phyloP scores from a whole-genome alignment of 2,113 vertebrate species.

The Triplophysa dalaica region DNA sequence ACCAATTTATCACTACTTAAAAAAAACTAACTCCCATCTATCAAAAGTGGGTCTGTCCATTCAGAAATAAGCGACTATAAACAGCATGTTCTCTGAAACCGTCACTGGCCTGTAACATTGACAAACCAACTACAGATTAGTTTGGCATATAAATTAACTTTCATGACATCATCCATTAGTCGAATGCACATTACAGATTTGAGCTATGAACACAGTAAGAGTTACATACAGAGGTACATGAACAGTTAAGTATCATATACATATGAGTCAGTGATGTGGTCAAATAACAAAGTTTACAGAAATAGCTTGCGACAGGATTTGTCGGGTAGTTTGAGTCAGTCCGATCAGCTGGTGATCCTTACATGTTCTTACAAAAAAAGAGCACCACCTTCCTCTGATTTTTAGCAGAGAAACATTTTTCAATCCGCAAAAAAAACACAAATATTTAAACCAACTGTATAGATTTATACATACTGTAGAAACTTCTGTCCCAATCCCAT shows the following conservation, averaged over 20 bases:
- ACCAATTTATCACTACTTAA: not conserved
- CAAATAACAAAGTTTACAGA: not conserved
- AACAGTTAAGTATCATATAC: slow-evolving; percentile 14
- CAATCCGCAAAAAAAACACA: slow-evolving; percentile 20
- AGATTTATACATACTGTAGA: slow-evolving; percentile 38
- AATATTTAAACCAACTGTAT: slow-evolving; percentile 15
- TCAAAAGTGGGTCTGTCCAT: not conserved
- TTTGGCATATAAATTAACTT: slow-evolving; percentile 3
- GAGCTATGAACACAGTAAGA: not conserved
- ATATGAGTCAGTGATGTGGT: not conserved
- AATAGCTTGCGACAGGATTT: slow-evolving; percentile 22
- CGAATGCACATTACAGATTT: not conserved
- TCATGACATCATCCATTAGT: not conserved
- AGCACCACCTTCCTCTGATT: slow-evolving; percentile 44
- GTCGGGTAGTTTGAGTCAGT: slow-evolving; percentile 17
- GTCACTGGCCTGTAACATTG: not conserved
- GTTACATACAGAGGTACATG: slow-evolving; percentile 29
- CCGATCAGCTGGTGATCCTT: slow-evolving; percentile 6
- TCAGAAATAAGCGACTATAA: not conserved
- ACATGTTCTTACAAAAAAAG: slow-evolving; percentile 11
- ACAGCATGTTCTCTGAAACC: not conserved
- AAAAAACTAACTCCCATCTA: not conserved
- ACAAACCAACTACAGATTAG: not conserved
- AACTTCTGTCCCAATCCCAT: slow-evolving; percentile 20
- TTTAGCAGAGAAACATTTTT: slow-evolving; percentile 1